Percentiles rank a stretch among this genome's conserved stretches.
These are phyloP conservation scores for Ciconia nigra DNA, from an alignment of 2,797 vertebrate species.

Conservation along the genomic window DNA sequence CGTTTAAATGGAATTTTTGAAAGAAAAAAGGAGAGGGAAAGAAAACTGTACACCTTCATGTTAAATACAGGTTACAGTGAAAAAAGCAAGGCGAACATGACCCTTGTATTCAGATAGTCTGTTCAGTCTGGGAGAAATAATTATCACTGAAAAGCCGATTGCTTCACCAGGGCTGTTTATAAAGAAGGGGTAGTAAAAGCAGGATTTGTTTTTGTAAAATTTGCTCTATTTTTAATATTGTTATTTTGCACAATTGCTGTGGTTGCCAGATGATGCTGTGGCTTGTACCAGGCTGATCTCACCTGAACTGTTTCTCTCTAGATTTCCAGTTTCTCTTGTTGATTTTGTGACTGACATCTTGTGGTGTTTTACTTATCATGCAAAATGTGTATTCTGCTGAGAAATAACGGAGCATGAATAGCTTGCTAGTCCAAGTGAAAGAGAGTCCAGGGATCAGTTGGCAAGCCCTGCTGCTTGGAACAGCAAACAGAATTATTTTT, in stretches of 20 bases:
- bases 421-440: neutral
- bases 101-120: neutral
- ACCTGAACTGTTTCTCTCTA: neutral
- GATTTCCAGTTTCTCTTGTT: neutral
- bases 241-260: neutral
- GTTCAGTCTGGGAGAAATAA: neutral
- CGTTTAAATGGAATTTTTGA: neutral
- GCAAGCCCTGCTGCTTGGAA: neutral
- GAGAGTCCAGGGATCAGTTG: neutral
- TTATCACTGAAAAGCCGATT: neutral
- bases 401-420: neutral
- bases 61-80: neutral
- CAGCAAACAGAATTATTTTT: neutral
- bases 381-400: neutral
- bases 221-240: neutral
- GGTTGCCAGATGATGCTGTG: neutral
- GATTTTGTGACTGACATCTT: constrained; percentile 11
- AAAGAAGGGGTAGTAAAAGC: neutral
- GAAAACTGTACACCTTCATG: neutral
- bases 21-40: neutral
- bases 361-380: neutral
- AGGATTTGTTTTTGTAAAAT: neutral
- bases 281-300: neutral
- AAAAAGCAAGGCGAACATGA: neutral
- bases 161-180: neutral